A percentile compares a stretch with the other conserved stretches of the same genome.
Conservation (phyloP, 2,888 invertebrate species). For the Lissonota sp. region DNA sequence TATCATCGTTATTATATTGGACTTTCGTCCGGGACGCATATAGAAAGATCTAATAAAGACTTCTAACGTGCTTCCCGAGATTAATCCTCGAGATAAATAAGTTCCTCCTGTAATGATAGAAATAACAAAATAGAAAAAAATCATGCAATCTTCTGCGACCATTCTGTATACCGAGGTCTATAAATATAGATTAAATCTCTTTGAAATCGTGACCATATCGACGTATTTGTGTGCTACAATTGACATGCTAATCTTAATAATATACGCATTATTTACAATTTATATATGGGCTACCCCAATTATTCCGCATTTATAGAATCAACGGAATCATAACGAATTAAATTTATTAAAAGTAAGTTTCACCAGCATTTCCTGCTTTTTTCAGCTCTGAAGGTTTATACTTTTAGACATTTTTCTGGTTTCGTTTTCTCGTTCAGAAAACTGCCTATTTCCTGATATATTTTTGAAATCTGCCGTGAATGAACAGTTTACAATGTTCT, state of each 20-base stretch:
- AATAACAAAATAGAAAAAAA: conserved; percentile 13
- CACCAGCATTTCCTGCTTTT: too few species aligned
- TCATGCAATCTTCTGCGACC: background rate
- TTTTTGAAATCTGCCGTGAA: too few species aligned
- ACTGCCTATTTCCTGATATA: too few species aligned
- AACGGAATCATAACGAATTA: too few species aligned
- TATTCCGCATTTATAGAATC: too few species aligned
- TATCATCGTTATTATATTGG: conserved; percentile 59
- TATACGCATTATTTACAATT: background rate
- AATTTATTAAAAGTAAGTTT: too few species aligned
- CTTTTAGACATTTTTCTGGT: too few species aligned
- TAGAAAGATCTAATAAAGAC: conserved; percentile 24
- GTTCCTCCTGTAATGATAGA: background rate
- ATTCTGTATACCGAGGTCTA: background rate
- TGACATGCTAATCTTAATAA: conserved; percentile 14
- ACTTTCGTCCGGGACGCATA: conserved; percentile 34
- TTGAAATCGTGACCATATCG: too few species aligned
- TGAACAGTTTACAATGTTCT: too few species aligned
- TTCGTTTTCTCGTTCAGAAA: too few species aligned
- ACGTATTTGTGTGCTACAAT: conserved; percentile 8
- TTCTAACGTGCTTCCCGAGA: conserved; percentile 31
- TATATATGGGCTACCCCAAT: too few species aligned
- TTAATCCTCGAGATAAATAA: conserved; percentile 46
- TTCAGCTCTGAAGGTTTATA: too few species aligned
- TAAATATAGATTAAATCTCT: conserved; percentile 39